These are phyloP conservation scores for Nymphalis c-album DNA, from an alignment of 2,888 invertebrate species.

Conservation along the genomic window DNA sequence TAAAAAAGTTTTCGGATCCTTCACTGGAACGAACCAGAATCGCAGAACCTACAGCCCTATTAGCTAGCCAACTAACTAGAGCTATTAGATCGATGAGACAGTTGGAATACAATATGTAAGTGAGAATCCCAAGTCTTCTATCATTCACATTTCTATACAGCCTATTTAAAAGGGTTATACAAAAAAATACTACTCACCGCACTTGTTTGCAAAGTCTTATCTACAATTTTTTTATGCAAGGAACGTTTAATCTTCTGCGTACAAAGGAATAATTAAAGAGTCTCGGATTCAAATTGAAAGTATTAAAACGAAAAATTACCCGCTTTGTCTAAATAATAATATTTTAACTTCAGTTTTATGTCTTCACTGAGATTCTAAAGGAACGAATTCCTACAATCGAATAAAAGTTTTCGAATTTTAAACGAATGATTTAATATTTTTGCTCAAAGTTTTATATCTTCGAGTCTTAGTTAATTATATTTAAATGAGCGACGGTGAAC, in stretches of 20 bases:
- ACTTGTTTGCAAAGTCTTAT: no score
- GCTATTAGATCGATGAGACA: no score
- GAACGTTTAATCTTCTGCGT: conserved; percentile 3
- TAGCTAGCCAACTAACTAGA: no score
- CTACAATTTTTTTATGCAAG: neutral
- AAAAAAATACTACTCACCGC: no score
- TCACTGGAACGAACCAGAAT: no score
- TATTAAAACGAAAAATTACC: conserved; percentile 3
- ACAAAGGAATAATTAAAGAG: neutral
- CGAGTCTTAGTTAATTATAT: conserved; percentile 8
- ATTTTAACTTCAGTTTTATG: neutral
- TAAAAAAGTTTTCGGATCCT: no score
- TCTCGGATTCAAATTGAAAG: neutral
- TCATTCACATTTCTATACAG: no score
- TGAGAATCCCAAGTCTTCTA: no score
- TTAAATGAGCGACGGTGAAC: neutral
- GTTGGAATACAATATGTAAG: no score
- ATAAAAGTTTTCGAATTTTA: conserved; percentile 9
- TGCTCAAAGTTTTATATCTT: conserved; percentile 6
- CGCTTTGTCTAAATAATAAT: conserved; percentile 2
- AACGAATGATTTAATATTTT: conserved; percentile 1
- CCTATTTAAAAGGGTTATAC: no score
- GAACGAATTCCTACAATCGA: neutral
- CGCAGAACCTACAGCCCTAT: no score
- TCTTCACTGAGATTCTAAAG: neutral